Conservation (phyloP, 2,888 invertebrate genomes). For the Lagria hirta region DNA sequence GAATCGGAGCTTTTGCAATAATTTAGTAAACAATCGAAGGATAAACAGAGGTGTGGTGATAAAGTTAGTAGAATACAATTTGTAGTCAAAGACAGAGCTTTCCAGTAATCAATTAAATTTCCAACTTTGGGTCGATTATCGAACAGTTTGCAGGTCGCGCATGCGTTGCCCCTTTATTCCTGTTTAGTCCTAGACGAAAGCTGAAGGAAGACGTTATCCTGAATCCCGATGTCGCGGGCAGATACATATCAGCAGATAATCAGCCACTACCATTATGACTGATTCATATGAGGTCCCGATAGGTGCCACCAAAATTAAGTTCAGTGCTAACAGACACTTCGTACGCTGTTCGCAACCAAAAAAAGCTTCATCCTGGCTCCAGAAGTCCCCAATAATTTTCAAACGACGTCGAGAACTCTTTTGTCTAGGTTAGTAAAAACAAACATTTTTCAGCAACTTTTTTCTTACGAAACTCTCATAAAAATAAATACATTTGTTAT, state of each 20-base stretch:
- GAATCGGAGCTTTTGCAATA: too few relatives aligned
- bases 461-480: too few relatives aligned
- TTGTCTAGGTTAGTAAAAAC: too few relatives aligned
- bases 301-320: conserved; percentile 36
- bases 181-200: conserved; percentile 29
- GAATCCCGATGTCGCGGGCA: conserved; percentile 49
- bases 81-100: too few relatives aligned
- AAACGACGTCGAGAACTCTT: conserved; percentile 37
- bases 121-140: conserved; percentile 39
- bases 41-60: too few relatives aligned
- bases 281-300: conserved; percentile 43
- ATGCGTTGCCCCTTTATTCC: conserved; percentile 37
- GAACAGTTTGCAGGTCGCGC: conserved; percentile 43
- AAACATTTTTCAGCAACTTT: too few relatives aligned
- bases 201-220: conserved; percentile 39
- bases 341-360: conserved; percentile 37
- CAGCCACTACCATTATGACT: conserved; percentile 49
- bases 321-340: conserved; percentile 28
- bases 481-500: too few relatives aligned
- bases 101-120: conserved; percentile 39
- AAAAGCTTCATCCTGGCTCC: conserved; percentile 52
- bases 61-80: too few relatives aligned
- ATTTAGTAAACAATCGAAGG: too few relatives aligned
- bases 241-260: conserved; percentile 45
- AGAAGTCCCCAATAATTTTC: conserved; percentile 48